Base-by-base conservation (phyloP, 2,113 vertebrate genomes). In the Balaenoptera acutorostrata region DNA sequence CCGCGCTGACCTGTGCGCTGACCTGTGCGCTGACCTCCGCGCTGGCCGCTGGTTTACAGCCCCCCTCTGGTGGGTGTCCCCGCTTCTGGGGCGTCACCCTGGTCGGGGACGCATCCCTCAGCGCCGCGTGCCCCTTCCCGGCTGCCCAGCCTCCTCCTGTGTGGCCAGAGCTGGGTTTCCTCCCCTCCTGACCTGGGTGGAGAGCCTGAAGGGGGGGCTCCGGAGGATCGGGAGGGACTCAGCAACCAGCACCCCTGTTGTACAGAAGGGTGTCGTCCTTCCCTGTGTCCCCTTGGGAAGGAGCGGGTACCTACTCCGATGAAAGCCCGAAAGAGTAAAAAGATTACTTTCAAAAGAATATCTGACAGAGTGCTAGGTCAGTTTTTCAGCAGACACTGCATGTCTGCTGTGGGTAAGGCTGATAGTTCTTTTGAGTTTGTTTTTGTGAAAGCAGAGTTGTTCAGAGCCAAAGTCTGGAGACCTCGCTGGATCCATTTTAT, bases 371-470 rank as follows among this genome's bases (percentile, higher is more conserved):
- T 57, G 29, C 4, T 64, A 46, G n/a, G 36, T 85, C 33, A 20
- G 0, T 57, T 69, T 95, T 69, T 61, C 29, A 82, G 6, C 66
- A 86, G 59, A 75, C 18, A 31, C 8, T 36, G 15, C 81, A 57
- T 6, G 68, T 8, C 27, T 25, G n/a, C 3, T 84, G 0, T 57
- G 2, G 49, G 1, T 95, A 21, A 78, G 74, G 23, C 57, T 92
- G 18, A 46, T 81, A 3, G 4, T 39, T 49, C 57, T 27, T 52
- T 80, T 75, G 11, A 61, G 61, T 74, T 27, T 84, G 71, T 17
- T 85, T 97, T 96, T 96, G 29, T 94, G 88, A 75, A 55, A 55
- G 20, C 63, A 61, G 44, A 49, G 57, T 93, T 29, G 2, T 96
- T 81, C 23, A 61, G 39, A 80, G 18, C 23, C 29, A 25, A 84